These are phyloP conservation scores for Parauchenoglanis ngamensis DNA, from an alignment of 2,797 vertebrate genomes.

Conservation along the genomic window DNA sequence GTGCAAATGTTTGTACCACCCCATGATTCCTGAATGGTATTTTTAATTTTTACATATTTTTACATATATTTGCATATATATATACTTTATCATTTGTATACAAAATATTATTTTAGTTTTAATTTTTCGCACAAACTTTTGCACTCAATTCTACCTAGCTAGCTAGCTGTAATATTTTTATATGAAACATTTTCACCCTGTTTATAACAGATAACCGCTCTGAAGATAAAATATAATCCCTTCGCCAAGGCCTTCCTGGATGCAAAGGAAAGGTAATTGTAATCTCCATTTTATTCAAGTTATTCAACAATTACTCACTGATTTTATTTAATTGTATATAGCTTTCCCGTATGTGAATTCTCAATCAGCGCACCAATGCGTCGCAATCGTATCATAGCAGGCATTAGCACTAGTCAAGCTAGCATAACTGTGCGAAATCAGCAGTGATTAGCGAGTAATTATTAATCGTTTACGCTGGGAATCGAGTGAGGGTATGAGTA, in stretches of 20 bases:
- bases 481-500: conserved; percentile 58
- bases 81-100: no score
- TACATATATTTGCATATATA: background rate
- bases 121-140: background rate
- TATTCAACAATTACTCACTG: background rate
- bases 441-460: conserved; percentile 61
- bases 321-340: conserved; percentile 9
- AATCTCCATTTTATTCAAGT: conserved; percentile 20
- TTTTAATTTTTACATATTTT: background rate
- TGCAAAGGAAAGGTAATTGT: conserved; percentile 86
- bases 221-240: conserved; percentile 97
- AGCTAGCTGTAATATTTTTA: background rate
- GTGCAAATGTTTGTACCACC: background rate
- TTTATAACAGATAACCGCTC: conserved; percentile 86
- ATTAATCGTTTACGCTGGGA: conserved; percentile 59
- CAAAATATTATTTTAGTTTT: background rate
- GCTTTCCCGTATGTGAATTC: background rate
- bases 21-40: background rate
- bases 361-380: background rate
- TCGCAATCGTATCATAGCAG: conserved; percentile 49
- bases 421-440: conserved; percentile 61
- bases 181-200: conserved; percentile 1
- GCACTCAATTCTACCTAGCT: background rate
- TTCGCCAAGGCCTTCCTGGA: conserved; percentile 97
- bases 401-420: conserved; percentile 57